Evolutionary conservation across 2,888 invertebrate genomes (phyloP).

Genomic region (Reticulitermes lucifugus): DNA sequence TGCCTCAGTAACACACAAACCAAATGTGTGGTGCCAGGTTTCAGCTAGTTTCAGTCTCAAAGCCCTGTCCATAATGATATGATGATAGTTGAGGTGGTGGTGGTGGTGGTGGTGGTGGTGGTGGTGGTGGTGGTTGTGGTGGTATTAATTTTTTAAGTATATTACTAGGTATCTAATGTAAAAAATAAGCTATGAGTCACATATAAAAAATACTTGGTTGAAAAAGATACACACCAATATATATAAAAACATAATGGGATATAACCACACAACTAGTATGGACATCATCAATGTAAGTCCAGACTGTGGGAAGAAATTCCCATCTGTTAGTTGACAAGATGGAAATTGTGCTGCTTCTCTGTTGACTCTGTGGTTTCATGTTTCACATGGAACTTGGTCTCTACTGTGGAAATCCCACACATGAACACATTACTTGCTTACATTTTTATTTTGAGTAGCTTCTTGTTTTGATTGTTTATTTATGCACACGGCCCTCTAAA

Average conservation of each 20-base stretch:
- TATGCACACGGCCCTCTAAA: conserved; percentile 34
- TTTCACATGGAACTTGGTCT: conserved; percentile 5
- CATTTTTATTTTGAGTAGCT: neutral
- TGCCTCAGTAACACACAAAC: neutral
- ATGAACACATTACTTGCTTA: conserved; percentile 33
- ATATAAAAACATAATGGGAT: conserved; percentile 26
- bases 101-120: no score
- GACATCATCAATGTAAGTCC: conserved; percentile 25
- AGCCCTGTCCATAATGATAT: neutral
- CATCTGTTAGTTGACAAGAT: neutral
- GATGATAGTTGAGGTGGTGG: no score
- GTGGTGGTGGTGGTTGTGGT: neutral
- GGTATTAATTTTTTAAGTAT: neutral
- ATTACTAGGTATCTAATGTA: conserved; percentile 8
- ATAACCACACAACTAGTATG: conserved; percentile 22
- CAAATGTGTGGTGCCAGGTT: neutral
- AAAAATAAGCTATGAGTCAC: conserved; percentile 19
- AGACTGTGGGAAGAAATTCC: conserved; percentile 14
- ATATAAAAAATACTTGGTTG: conserved; percentile 43
- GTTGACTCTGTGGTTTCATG: neutral
- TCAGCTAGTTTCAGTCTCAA: neutral
- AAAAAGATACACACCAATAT: conserved; percentile 49
- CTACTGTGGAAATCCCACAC: conserved; percentile 10
- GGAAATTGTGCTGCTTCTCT: neutral
- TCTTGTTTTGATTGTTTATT: conserved; percentile 23